Evolutionary conservation across 2,113 vertebrate species (phyloP), one percentile per base, ranked within the genome.

Genomic region (Platanista minor): DNA sequence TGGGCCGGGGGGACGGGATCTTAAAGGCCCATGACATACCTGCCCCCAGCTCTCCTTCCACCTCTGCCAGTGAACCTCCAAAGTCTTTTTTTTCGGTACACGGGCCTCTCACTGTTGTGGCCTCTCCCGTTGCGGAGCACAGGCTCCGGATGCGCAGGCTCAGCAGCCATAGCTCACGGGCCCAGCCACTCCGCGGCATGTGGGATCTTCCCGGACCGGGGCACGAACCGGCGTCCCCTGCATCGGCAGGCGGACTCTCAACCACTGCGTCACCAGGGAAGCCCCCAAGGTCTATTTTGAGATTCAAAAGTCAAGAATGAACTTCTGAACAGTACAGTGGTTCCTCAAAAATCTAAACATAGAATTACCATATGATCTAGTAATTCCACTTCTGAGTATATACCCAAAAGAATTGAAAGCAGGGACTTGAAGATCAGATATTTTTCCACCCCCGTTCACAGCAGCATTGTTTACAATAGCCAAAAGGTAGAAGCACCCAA

Each of bases 311-410:
- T 84, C 52, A 71, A 36, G 52, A 39, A 25, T 67, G 36, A 13
- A 25, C 67, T 77, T 93, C 86, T 21, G 33, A 66, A 21, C 17
- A 17, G 86, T 0, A 7, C 0, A 6, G 6, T 0, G 23, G 3
- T 2, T n/a, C 85, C 61, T 41, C 25, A 29, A 4, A 69, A 61
- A 29, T 21, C 1, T 7, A 27, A 57, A 33, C 78, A 11, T 2
- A 11, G 4, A 11, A 23, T 11, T 5, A 13, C 20, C n/a, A 0
- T 5, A 5, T 4, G n/a, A 43, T 2, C 61, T 14, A 8, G 43
- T 27, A 0, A n/a, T 6, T 46, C 31, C 31, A 1, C 23, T 9
- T 20, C 46, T 23, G 12, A 18, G n/a, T 14, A 3, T 3, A 17
- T 1, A 4, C 54, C 54, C 78, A 0, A 0, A 27, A 52, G 74